Evolutionary conservation across 1,140 invertebrate species (phyloP), one percentile per base, ranked within the genome.

Genomic region (Papilio aristodemus): DNA sequence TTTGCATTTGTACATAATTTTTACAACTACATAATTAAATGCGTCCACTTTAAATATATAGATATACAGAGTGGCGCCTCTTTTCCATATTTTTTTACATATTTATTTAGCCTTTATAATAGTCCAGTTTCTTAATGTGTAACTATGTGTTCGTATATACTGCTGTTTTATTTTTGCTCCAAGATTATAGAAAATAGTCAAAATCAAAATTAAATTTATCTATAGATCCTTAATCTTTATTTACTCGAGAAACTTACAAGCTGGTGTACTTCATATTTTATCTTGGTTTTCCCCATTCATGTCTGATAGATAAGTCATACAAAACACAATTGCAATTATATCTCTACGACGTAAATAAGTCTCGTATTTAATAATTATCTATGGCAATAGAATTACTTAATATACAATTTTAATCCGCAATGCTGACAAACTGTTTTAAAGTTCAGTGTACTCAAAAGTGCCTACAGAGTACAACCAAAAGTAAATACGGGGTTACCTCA

Each of bases 401-500:
- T 57, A 4, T 57, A 19, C n/a, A 8, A 6, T 37, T 4, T n/a
- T 60, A 17, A 38, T 60, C 58, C 32, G 58, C 58, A 60, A 60
- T 37, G 27, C 36, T 14, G 13, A 59, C 57, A 59, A 4, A 36
- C 17, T 60, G 10, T 57, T 22, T 27, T 4, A 43, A 32, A 43
- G 60, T 63, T 63, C 60, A 63, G 6, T 27, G 60, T 63, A 27
- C 60, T 41, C 14, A 63, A 27, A 63, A 63, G 60, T 43, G 38
- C 60, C 14, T 25, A 22, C 22, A 27, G 22, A 22, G 39, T n/a
- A 63, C 14, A 36, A 37, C 7, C n/a, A 32, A 27, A 7, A 9
- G 60, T 43, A 63, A 63, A 63, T 38, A 63, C 25, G 11, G 22
- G 19, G 36, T n/a, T 63, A 25, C 60, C 38, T 25, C 60, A 43